Conservation (phyloP, 2,113 vertebrate genomes). For the Rhea americana region DNA sequence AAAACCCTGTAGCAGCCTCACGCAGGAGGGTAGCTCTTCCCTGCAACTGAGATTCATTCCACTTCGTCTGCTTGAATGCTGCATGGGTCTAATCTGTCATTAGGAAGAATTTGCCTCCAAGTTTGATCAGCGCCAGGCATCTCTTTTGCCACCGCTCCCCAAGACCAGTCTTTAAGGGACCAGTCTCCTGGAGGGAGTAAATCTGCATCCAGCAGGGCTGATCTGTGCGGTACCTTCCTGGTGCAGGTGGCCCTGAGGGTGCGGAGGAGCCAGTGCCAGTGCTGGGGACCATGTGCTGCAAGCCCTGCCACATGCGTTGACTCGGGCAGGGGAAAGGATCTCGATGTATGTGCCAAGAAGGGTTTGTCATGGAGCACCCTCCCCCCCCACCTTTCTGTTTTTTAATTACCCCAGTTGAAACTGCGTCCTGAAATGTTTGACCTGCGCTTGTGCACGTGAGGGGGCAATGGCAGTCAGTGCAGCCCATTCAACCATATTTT, state of each 20-base stretch:
- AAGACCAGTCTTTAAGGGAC: neutral
- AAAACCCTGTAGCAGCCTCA: neutral
- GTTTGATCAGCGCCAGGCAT: neutral
- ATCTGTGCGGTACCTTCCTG: too few relatives aligned
- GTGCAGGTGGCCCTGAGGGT: too few relatives aligned
- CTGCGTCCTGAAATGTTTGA: too few relatives aligned
- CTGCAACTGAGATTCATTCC: neutral
- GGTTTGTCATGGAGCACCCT: too few relatives aligned
- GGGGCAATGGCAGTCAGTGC: neutral
- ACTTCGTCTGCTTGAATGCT: neutral
- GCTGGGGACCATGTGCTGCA: too few relatives aligned
- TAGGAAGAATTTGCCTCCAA: neutral
- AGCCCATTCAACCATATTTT: neutral
- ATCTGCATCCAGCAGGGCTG: neutral
- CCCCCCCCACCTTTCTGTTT: too few relatives aligned
- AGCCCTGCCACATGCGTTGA: too few relatives aligned
- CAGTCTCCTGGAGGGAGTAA: too few relatives aligned
- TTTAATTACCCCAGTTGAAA: too few relatives aligned
- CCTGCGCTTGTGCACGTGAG: fast-evolving
- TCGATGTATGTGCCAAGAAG: too few relatives aligned
- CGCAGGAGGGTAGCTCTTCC: neutral
- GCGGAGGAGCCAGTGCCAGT: too few relatives aligned
- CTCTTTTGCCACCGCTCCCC: fast-evolving
- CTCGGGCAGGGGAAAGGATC: too few relatives aligned
- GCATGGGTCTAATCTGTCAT: fast-evolving